Evolutionary conservation across 2,888 invertebrate species (phyloP), one percentile per base, ranked within the genome.

Genomic region (Spilarctia lutea): DNA sequence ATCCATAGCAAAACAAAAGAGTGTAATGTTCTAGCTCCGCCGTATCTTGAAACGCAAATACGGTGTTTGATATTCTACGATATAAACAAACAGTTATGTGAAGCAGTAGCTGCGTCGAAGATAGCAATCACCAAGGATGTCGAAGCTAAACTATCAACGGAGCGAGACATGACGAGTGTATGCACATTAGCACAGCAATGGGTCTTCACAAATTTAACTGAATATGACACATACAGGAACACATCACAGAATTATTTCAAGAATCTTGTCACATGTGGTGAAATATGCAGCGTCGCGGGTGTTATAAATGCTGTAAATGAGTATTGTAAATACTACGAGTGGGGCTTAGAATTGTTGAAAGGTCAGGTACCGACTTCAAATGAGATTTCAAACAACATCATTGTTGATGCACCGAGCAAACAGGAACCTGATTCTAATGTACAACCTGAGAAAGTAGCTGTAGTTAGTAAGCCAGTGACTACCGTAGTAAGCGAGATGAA

Each of bases 51-150:
- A 73, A 86, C 84, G 68, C 88, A 92, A 77, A 86, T 93, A 30
- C 89, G 91, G 80, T 95, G 95, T 83, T 85, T 93, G 78, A 89
- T 94, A 81, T 95, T 94, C 81, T 94, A 91, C 75, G 95, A 95
- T 68, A 94, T 95, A 81, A 94, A 90, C 81, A 87, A 71, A 74
- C 93, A 92, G 77, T 86, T 96, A 13, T 96, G 95, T 81, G 75
- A 81, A 69, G 89, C 90, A 35, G 83, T 89, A 18, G 79, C 73
- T 60, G 60, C 76, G 2, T 83, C 86, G 2, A 90, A 90, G 71
- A 69, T 92, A 48, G 75, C 83, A 3, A 69, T 92, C 20, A 85
- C 77, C 52, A 85, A 89, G 6, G 89, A 92, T 70, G 88, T 86
- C 69, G 77, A 82, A 18, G 70, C 76, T 3, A 87, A 88, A 84